Evolutionary conservation across 2,113 vertebrate species (phyloP).

Genomic region (Podarcis raffonei): DNA sequence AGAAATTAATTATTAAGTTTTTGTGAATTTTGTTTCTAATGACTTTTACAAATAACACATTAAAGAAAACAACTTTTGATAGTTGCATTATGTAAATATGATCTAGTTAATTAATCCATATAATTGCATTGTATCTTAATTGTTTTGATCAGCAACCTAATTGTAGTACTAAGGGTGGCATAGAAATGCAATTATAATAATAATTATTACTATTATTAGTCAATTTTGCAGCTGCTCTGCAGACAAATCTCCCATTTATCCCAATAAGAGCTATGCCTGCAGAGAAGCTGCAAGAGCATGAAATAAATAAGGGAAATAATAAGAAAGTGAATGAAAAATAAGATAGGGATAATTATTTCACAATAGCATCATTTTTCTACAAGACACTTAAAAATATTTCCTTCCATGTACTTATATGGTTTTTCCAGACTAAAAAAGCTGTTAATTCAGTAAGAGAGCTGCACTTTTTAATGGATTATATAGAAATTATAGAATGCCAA

Average conservation of each 20-base stretch:
- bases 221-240: neutral
- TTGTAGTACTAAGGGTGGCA: conserved; percentile 6
- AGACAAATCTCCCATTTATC: neutral
- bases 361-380: neutral
- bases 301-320: conserved; percentile 19
- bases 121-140: neutral
- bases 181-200: neutral
- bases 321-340: neutral
- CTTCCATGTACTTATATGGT: neutral
- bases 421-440: neutral
- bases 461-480: neutral
- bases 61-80: neutral
- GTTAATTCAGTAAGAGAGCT: neutral
- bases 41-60: neutral
- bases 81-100: conserved; percentile 9
- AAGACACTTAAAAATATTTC: neutral
- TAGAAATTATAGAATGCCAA: too few species aligned
- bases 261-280: neutral
- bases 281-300: conserved; percentile 21
- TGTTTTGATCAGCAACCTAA: neutral
- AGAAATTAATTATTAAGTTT: neutral
- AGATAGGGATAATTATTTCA: conserved; percentile 14
- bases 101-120: neutral
- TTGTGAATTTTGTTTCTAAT: neutral
- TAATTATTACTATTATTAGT: conserved; percentile 10